A percentile compares a stretch with the other conserved stretches of the same genome.
phyloP scores from a whole-genome alignment of 2,888 invertebrate genomes.

The Apeira syringaria region DNA sequence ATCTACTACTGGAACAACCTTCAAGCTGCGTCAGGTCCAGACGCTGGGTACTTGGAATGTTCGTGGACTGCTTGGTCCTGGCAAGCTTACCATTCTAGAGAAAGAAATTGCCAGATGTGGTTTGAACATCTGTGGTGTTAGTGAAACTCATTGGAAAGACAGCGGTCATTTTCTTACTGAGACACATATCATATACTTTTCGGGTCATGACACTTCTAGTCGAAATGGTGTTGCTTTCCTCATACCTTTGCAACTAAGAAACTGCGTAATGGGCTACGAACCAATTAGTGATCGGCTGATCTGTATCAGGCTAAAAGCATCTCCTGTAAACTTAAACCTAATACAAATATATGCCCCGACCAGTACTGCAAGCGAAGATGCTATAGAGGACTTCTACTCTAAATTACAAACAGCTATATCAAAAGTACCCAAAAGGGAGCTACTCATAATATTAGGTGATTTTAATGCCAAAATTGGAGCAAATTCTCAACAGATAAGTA shows the following conservation, averaged over 20 bases:
- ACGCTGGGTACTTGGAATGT: constrained; percentile 1
- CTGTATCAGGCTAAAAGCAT: constrained; percentile 8
- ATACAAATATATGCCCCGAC: constrained; percentile 27
- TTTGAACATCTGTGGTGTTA: neutral
- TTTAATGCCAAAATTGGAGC: constrained; percentile 25
- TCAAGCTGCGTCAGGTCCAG: neutral
- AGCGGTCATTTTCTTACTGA: constrained; percentile 15
- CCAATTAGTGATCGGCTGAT: constrained; percentile 7
- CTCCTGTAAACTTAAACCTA: constrained; percentile 17
- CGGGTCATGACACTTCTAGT: constrained; percentile 1
- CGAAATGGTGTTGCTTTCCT: constrained; percentile 2
- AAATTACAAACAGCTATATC: constrained; percentile 1
- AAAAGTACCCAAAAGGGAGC: constrained; percentile 16
- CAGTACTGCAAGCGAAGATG: constrained; percentile 10
- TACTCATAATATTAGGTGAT: constrained; percentile 15
- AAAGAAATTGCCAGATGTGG: constrained; percentile 1
- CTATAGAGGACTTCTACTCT: constrained; percentile 15
- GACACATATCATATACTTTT: constrained; percentile 19
- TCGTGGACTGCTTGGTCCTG: neutral
- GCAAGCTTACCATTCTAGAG: neutral
- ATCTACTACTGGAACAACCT: constrained; percentile 2
- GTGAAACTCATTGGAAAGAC: constrained; percentile 24
- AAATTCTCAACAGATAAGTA: neutral
- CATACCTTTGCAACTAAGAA: neutral
- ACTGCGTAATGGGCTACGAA: neutral